These are phyloP conservation scores for Seriola dumerili DNA, from an alignment of 2,113 vertebrate species.

Conservation along the genomic window DNA sequence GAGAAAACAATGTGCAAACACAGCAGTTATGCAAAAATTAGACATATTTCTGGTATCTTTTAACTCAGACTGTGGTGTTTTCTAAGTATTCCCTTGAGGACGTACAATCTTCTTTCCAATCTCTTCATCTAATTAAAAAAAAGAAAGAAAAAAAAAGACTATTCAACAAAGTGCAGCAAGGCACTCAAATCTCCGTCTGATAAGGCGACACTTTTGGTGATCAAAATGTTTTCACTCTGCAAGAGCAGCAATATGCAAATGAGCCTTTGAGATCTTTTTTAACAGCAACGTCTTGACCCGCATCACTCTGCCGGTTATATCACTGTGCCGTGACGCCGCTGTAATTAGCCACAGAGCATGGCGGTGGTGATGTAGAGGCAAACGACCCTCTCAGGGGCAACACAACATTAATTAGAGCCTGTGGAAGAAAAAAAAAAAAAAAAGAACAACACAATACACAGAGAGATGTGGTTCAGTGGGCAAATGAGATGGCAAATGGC, in stretches of 20 bases:
- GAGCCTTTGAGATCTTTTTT: slow-evolving; percentile 3
- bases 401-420: slow-evolving; percentile 52
- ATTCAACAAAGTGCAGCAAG: too few relatives aligned
- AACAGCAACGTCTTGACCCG: slow-evolving; percentile 27
- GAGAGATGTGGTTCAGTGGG: slow-evolving; percentile 45
- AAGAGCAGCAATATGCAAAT: background rate
- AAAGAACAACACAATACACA: slow-evolving; percentile 8
- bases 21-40: too few relatives aligned
- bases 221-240: background rate
- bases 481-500: slow-evolving; percentile 58
- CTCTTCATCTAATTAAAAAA: too few relatives aligned
- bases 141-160: too few relatives aligned
- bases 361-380: slow-evolving; percentile 33
- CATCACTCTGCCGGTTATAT: slow-evolving; percentile 10
- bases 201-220: background rate
- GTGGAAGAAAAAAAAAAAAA: background rate
- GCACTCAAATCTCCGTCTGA: background rate
- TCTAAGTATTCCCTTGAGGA: too few relatives aligned
- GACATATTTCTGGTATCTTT: too few relatives aligned
- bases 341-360: slow-evolving; percentile 53
- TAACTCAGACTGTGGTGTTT: too few relatives aligned
- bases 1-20: too few relatives aligned
- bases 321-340: background rate
- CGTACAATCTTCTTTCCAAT: too few relatives aligned
- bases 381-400: slow-evolving; percentile 30